Conservation (phyloP, 2,888 invertebrate species). For the Sinhomidia bicolor region DNA sequence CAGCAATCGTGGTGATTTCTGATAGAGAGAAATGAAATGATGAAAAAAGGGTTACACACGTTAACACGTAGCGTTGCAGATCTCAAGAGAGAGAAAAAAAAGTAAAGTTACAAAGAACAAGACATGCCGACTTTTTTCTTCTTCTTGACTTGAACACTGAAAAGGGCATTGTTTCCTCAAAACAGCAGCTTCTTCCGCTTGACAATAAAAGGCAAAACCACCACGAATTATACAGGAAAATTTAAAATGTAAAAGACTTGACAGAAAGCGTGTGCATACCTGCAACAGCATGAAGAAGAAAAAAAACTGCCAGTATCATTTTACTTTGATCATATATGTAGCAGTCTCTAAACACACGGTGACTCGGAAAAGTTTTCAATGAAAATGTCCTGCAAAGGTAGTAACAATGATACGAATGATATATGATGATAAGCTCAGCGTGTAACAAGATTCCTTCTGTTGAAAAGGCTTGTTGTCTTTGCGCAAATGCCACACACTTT, state of each 20-base stretch:
- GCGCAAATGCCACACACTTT: conserved; percentile 62
- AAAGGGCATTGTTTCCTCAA: conserved; percentile 32
- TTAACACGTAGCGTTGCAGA: background rate
- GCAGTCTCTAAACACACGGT: conserved; percentile 50
- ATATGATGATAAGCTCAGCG: conserved; percentile 66
- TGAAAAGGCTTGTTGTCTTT: too few species aligned
- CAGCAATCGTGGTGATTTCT: conserved; percentile 45
- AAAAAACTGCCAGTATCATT: conserved; percentile 11
- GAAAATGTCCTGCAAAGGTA: conserved; percentile 4
- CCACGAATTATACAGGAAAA: too few species aligned
- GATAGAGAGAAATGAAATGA: background rate
- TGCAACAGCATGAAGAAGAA: conserved; percentile 38
- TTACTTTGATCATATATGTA: background rate
- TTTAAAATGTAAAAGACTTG: background rate
- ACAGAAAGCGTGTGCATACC: conserved; percentile 30
- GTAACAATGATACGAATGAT: conserved; percentile 47
- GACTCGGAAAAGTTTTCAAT: background rate
- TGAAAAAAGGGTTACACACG: background rate
- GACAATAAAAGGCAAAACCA: conserved; percentile 25
- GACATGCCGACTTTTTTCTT: background rate
- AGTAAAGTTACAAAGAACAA: background rate
- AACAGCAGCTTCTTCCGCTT: conserved; percentile 65
- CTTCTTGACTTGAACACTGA: background rate
- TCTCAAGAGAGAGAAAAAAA: background rate
- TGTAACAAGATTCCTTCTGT: conserved; percentile 29